Percentiles rank a stretch among this genome's conserved stretches.
Evolutionary conservation across 2,113 vertebrate species (phyloP).

Genomic region (Ceuthmochares aereus): DNA sequence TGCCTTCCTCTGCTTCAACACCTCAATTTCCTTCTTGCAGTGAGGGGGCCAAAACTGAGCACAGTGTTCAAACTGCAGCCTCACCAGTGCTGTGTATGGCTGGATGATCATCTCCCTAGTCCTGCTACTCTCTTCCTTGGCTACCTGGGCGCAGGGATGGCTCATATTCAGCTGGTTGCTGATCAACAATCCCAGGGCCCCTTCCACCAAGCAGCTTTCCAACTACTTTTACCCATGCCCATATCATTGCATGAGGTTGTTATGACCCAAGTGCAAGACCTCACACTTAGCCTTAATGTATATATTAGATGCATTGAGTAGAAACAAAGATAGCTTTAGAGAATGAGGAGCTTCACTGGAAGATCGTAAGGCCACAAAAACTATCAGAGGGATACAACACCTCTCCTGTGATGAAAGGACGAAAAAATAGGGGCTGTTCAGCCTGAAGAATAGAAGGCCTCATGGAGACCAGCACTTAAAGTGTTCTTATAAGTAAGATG

Average conservation of each 20-base stretch:
- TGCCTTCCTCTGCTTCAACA: neutral
- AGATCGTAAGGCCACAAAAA: neutral
- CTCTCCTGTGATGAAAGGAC: neutral
- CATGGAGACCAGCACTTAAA: neutral
- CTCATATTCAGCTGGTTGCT: too few relatives aligned
- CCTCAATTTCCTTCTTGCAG: neutral
- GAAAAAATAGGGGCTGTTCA: neutral
- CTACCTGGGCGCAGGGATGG: too few relatives aligned
- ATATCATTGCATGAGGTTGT: neutral
- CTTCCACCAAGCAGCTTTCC: neutral
- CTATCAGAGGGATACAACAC: neutral
- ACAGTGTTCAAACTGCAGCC: accelerated
- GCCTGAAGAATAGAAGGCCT: neutral
- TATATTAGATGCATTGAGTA: neutral
- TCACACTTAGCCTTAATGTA: neutral
- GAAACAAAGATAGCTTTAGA: neutral
- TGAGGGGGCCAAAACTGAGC: too few relatives aligned
- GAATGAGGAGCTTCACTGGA: neutral
- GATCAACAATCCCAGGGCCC: neutral
- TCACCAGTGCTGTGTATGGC: neutral
- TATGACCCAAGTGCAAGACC: neutral
- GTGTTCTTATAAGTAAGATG: neutral
- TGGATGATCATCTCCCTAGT: accelerated
- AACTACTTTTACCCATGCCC: neutral
- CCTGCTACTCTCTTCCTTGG: neutral